Conservation (phyloP, 2,888 invertebrate species). For the Perithous albicinctus region DNA sequence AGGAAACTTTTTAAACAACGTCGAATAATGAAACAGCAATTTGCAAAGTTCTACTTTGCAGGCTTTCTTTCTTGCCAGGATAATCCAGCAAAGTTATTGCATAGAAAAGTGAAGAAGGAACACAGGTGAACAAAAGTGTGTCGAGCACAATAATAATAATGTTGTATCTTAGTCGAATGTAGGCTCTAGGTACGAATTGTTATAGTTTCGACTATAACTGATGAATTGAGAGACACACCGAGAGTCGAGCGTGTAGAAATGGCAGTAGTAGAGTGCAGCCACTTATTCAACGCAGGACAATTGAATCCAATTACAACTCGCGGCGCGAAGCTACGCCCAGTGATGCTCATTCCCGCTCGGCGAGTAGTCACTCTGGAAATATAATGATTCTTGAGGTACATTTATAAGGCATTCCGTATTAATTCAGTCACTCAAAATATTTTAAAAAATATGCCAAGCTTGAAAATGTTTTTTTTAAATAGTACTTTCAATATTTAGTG, state of each 20-base stretch:
- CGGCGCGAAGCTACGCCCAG: constrained; percentile 64
- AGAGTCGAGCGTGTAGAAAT: constrained; percentile 41
- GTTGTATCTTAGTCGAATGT: constrained; percentile 7
- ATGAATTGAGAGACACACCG: constrained; percentile 73
- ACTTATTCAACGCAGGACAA: constrained; percentile 85
- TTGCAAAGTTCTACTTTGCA: too few relatives aligned
- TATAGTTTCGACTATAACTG: constrained; percentile 70
- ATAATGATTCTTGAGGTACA: background rate
- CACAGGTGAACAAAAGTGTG: background rate
- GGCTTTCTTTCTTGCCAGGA: background rate
- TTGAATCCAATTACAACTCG: constrained; percentile 85
- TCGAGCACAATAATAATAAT: constrained; percentile 16
- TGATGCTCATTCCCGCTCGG: constrained; percentile 77
- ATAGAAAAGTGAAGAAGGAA: background rate
- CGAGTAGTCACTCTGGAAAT: background rate
- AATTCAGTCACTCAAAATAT: too few relatives aligned
- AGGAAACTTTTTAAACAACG: too few relatives aligned
- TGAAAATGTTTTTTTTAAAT: too few relatives aligned
- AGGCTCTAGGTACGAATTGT: constrained; percentile 73
- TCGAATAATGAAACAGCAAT: too few relatives aligned
- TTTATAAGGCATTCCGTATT: too few relatives aligned
- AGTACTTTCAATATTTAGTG: too few relatives aligned
- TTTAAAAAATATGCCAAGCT: too few relatives aligned
- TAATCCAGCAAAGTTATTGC: background rate
- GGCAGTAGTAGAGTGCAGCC: constrained; percentile 79